Conservation (phyloP, 92 coral and sea anemone species). For the Galaxea fascicularis region DNA sequence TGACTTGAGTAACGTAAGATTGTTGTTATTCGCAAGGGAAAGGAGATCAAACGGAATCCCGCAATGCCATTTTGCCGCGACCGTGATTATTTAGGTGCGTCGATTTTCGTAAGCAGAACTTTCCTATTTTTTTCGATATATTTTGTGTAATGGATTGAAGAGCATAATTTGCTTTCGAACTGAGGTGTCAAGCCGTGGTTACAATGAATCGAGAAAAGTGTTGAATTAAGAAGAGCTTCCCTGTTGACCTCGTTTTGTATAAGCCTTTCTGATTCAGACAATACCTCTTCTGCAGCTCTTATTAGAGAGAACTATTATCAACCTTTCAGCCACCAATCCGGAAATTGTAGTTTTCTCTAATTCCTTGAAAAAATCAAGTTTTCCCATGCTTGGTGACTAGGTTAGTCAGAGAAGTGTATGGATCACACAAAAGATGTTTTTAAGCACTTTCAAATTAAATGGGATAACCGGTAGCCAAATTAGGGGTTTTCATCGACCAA, state of each 20-base stretch:
- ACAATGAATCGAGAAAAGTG: neutral
- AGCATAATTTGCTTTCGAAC: neutral
- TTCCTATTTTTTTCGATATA: neutral
- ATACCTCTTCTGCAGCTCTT: neutral
- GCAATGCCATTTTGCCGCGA: neutral
- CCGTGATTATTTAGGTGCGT: no score
- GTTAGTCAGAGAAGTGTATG: neutral
- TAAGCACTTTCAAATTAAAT: no score
- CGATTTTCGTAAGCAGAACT: neutral
- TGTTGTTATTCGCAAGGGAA: neutral
- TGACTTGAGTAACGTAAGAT: neutral
- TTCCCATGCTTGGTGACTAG: neutral
- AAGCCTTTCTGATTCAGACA: neutral
- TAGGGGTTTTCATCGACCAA: neutral
- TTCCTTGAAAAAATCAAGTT: neutral
- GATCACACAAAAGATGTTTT: no score
- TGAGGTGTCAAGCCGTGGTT: neutral
- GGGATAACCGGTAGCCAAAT: no score
- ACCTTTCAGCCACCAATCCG: conserved; percentile 10
- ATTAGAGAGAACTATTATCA: neutral
- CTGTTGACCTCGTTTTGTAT: neutral
- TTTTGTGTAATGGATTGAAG: neutral
- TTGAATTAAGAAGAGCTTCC: neutral
- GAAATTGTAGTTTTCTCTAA: neutral
- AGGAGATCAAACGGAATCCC: neutral